Evolutionary conservation across 2,113 vertebrate species (phyloP), one percentile per base, ranked within the genome.

Genomic region (Erinaceus europaeus): DNA sequence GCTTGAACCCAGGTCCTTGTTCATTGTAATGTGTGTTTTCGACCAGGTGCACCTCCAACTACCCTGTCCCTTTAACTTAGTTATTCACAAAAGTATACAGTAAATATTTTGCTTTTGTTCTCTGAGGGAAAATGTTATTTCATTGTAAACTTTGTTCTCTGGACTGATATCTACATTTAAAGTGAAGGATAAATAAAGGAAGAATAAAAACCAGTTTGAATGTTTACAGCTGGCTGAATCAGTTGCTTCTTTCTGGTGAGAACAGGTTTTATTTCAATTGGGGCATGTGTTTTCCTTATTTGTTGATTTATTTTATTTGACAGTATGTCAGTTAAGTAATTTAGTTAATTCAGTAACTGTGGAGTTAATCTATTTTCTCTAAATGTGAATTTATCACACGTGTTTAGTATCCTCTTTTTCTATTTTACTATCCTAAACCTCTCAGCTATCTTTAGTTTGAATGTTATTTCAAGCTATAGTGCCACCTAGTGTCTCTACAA

Each of bases 401-500:
- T 11, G 78, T 50, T 52, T 84, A 5, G 9, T 80, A 84, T 78
- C 29, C 34, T 68, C 62, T 64, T 42, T 29, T 44, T 74, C 55
- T 69, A 36, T 86, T 90, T 90, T 75, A 46, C 13, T 11, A 25
- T 57, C 9, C 34, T 64, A 62, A 64, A 6, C 29, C 52, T 68
- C 27, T 72, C 67, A 77, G 21, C 15, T 40, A 20, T 38, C 20
- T 69, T 88, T 88, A 44, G 84, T 25, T 25, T 53, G 40, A 76
- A 55, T 44, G 71, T 90, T 86, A 88, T 57, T 93, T 90, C 91
- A 79, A 91, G 61, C 91, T 93, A 18, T 78, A 95, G 89, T 69
- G 93, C 93, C 93, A 94, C 73, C 95, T 95, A 93, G 90, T 93
- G 94, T 90, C 86, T 73, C 57, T 27, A 32, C 3, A 78, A 23